Conservation (phyloP, 2,113 vertebrate species). For the Canis aureus region DNA sequence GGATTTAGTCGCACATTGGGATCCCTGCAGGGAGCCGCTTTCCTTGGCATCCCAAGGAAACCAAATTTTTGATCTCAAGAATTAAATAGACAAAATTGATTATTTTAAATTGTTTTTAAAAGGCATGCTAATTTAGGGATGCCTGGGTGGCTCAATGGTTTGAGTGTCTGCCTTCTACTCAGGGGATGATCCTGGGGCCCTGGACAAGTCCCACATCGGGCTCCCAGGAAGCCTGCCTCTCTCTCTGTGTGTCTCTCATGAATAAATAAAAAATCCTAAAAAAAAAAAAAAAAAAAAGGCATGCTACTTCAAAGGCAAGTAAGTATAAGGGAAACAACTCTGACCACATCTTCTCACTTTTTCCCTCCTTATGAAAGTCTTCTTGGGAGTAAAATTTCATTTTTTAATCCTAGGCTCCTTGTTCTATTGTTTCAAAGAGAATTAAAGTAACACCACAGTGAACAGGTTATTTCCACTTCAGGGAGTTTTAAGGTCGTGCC, state of each 20-base stretch:
- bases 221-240: no score
- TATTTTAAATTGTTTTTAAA: background rate
- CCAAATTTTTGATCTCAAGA: conserved; percentile 3
- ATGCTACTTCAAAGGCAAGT: conserved; percentile 41
- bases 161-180: no score
- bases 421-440: background rate
- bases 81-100: background rate
- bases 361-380: conserved; percentile 2
- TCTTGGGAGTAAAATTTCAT: conserved; percentile 3
- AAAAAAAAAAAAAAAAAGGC: background rate
- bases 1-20: no score
- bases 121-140: background rate
- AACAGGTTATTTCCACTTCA: background rate
- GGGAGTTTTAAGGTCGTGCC: background rate
- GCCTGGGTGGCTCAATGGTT: no score
- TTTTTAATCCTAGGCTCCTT: conserved; percentile 28
- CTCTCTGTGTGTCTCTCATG: no score
- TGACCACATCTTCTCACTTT: background rate
- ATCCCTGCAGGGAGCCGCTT: no score
- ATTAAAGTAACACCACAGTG: background rate
- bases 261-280: no score
- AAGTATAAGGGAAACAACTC: background rate
- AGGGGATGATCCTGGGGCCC: no score
- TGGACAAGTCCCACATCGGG: no score
- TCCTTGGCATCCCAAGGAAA: background rate